phyloP scores from a whole-genome alignment of 2,888 invertebrate species.

The Salpingus planirostris region DNA sequence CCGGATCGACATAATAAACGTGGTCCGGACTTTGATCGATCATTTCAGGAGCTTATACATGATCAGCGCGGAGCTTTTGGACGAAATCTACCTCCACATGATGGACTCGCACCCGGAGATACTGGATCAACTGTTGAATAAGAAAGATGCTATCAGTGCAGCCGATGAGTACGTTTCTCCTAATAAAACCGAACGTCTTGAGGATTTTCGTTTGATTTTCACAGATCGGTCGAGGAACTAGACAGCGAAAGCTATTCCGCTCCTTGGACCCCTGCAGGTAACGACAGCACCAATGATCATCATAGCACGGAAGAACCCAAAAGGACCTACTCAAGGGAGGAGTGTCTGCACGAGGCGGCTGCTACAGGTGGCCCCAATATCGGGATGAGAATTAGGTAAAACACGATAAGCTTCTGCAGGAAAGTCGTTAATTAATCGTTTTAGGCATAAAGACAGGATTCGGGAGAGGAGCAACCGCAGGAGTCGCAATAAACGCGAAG shows the following conservation, averaged over 20 bases:
- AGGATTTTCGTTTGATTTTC: conserved; percentile 9
- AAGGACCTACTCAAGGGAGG: conserved; percentile 64
- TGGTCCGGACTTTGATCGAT: conserved; percentile 69
- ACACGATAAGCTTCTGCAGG: too few relatives aligned
- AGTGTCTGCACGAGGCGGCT: conserved; percentile 63
- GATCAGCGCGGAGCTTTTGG: conserved; percentile 71
- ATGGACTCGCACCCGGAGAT: conserved; percentile 77
- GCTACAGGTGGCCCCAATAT: conserved; percentile 58
- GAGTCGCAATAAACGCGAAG: conserved; percentile 34
- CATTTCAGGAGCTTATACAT: conserved; percentile 63
- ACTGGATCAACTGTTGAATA: conserved; percentile 56
- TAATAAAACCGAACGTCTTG: too few relatives aligned
- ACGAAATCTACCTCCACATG: conserved; percentile 79
- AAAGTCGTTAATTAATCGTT: conserved; percentile 16
- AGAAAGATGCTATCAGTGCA: conserved; percentile 37
- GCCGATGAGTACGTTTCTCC: conserved; percentile 41
- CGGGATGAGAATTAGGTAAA: conserved; percentile 41
- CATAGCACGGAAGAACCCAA: conserved; percentile 33
- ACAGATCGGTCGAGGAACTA: conserved; percentile 39
- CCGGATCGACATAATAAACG: conserved; percentile 82
- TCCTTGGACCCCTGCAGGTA: conserved; percentile 34
- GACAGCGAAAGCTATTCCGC: conserved; percentile 44
- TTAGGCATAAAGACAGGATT: conserved; percentile 39
- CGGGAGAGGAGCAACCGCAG: conserved; percentile 38
- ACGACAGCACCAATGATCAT: conserved; percentile 26